Conservation (phyloP, 2,113 vertebrate genomes). For the Coryphaenoides rupestris region DNA sequence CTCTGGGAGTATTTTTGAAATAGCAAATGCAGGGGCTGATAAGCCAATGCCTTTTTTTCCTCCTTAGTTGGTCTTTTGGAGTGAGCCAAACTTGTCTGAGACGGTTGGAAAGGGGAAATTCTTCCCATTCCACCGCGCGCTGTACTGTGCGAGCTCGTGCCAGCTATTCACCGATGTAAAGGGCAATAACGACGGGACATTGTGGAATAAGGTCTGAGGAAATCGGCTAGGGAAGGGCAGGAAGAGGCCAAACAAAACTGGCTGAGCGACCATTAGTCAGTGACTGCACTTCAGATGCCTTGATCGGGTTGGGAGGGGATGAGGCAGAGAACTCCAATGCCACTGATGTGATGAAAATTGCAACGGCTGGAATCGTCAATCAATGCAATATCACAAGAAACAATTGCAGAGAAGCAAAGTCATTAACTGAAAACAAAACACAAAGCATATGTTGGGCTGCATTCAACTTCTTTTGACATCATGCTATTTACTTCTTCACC, state of each 20-base stretch:
- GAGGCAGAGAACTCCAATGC: too few species aligned
- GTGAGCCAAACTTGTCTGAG: constrained; percentile 17
- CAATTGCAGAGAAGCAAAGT: too few species aligned
- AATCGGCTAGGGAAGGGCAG: constrained; percentile 19
- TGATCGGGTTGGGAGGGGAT: too few species aligned
- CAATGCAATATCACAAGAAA: too few species aligned
- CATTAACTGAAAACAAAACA: too few species aligned
- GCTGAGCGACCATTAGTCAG: too few species aligned
- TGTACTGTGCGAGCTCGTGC: constrained; percentile 45
- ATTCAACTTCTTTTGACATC: too few species aligned
- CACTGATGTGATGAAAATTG: too few species aligned
- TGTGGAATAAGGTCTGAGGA: constrained; percentile 31
- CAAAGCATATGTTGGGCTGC: too few species aligned
- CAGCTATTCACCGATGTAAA: constrained; percentile 42
- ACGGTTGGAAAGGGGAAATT: constrained; percentile 45
- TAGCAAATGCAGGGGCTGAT: background rate
- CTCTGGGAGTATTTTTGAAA: background rate
- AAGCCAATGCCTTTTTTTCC: constrained; percentile 24
- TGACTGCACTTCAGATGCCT: too few species aligned
- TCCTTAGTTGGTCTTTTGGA: background rate
- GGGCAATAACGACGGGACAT: constrained; percentile 14
- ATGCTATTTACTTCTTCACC: too few species aligned
- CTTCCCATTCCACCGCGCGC: constrained; percentile 58
- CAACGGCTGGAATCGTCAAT: too few species aligned
- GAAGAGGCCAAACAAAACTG: background rate